Percentiles rank a stretch among this genome's conserved stretches.
Conservation (phyloP, 2,888 invertebrate species). For the Lasioglossum vierecki region DNA sequence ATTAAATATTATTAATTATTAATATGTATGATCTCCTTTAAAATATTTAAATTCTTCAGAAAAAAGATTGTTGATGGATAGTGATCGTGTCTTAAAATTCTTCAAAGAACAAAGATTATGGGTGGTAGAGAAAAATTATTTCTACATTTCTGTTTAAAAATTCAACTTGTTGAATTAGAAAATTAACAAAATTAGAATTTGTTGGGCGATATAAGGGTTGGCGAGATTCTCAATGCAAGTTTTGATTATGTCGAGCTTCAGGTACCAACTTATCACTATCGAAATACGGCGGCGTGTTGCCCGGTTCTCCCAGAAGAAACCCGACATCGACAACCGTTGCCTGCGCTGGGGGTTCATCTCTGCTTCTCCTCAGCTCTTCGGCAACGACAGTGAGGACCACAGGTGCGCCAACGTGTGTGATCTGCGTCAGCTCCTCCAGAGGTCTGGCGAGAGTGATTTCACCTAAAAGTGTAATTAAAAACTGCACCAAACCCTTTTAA, state of each 20-base stretch:
- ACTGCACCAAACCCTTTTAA: background rate
- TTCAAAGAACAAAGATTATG: background rate
- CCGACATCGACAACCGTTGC: conserved; percentile 93
- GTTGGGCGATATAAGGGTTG: background rate
- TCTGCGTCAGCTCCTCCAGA: conserved; percentile 91
- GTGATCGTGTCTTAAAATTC: too few relatives aligned
- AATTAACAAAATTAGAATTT: too few relatives aligned
- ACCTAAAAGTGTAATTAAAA: conserved; percentile 84
- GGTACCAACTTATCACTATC: conserved; percentile 89
- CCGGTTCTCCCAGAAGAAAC: conserved; percentile 91
- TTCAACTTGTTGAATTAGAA: background rate
- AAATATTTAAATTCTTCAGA: background rate
- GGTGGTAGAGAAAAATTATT: background rate
- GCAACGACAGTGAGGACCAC: conserved; percentile 93
- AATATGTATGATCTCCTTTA: background rate
- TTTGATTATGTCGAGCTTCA: conserved; percentile 22
- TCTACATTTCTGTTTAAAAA: background rate
- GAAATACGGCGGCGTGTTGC: conserved; percentile 91
- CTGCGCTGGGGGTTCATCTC: conserved; percentile 91
- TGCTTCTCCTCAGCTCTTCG: conserved; percentile 91
- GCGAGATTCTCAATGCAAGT: background rate
- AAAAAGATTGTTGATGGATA: background rate
- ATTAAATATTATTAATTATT: background rate
- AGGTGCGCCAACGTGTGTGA: conserved; percentile 93
- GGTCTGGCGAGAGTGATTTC: conserved; percentile 89